Evolutionary conservation across 2,113 vertebrate species (phyloP), one percentile per base, ranked within the genome.

Genomic region (Perca fluviatilis): DNA sequence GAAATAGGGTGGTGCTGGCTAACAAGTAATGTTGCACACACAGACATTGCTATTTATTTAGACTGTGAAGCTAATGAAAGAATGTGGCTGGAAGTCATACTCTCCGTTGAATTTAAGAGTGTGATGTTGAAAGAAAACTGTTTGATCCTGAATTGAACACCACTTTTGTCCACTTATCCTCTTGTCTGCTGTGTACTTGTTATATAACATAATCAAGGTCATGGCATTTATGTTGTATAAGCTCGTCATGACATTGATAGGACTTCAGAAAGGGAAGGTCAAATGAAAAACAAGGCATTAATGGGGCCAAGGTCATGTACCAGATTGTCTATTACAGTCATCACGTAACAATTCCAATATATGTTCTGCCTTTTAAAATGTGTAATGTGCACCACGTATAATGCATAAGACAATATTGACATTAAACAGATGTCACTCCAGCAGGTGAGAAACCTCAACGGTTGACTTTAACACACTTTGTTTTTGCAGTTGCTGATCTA

Each of bases 401-500:
- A 23, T 61, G 21, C 16, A 15, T 30, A 33, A 49, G 51, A 74
- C 53, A 58, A 72, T 53, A 36, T 6, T 85, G 68, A 60, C 58
- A 60, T 25, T 40, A 63, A 79, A 30, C 67, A 57, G 53, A 79
- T 80, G 54, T 58, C 60, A n/a, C 19, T 11, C 15, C 60, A 40
- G 63, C 64, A 54, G 46, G 47, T 76, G 80, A 56, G 56, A 63
- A 62, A 85, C 73, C 56, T 61, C 62, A 51, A 51, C 33, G 15
- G 27, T 53, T 73, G 80, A 82, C 62, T 81, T 79, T 18, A 70
- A 58, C 68, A 74, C 25, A 61, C 64, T 82, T 81, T 92, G 86
- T 93, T 95, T 90, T 84, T 89, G 58, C 89, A 92, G 92, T 92
- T 93, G 91, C 64, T 84, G 27, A 49, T 86, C 70, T 76, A 73